These are phyloP conservation scores for Strix aluco DNA, from an alignment of 2,113 vertebrate genomes.

Conservation along the genomic window DNA sequence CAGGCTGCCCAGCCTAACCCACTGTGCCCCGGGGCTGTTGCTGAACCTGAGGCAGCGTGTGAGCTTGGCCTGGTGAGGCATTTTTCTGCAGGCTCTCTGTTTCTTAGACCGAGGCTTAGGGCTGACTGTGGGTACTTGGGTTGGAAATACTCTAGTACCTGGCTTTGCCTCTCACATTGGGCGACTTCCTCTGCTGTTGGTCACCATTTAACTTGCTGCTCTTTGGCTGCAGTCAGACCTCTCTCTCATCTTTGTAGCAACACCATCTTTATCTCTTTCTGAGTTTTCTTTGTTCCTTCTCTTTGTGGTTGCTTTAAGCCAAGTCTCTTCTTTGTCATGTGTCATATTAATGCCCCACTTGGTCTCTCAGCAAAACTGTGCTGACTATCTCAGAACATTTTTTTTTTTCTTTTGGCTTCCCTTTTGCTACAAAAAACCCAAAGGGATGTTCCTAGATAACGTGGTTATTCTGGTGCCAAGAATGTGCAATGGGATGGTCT, in stretches of 20 bases:
- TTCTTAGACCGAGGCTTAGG: not conserved
- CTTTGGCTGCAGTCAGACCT: not conserved
- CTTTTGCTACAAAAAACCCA: fast-evolving
- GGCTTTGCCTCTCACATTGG: not conserved
- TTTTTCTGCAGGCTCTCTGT: not conserved
- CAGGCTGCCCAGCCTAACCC: not conserved
- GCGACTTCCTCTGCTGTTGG: not conserved
- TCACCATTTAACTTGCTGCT: not conserved
- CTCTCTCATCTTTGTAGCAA: not conserved
- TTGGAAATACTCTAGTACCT: not conserved
- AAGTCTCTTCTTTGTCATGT: not conserved
- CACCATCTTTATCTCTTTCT: not conserved
- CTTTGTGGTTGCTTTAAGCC: not conserved
- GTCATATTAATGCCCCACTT: not conserved
- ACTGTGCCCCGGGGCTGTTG: fast-evolving
- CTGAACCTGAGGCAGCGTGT: not conserved
- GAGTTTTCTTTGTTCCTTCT: not conserved
- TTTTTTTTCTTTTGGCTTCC: not conserved
- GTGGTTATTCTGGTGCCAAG: not conserved
- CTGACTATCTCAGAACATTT: not conserved
- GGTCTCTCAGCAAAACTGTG: not conserved
- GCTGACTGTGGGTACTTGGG: not conserved
- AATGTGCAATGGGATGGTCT: not conserved
- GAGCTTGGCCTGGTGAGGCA: not conserved
- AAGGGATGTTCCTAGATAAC: not conserved